Base-by-base conservation (phyloP, 2,113 vertebrate species). In the Brachyistius frenatus region DNA sequence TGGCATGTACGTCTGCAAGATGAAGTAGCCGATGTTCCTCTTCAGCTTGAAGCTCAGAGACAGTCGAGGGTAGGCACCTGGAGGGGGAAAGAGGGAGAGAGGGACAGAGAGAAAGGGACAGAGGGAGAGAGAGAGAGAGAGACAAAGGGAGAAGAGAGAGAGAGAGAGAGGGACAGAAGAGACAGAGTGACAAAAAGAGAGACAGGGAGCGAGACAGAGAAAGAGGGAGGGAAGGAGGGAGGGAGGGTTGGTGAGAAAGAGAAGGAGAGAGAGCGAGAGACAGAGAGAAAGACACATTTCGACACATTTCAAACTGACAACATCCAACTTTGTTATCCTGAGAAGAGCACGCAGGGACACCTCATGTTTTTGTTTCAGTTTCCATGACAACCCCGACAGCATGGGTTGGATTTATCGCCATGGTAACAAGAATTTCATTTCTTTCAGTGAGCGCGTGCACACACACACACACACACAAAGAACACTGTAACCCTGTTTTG, bases 21-120 rank as follows among this genome's bases (percentile, higher is more conserved):
- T 98, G 94, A 98, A 98, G 93, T 98, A 98, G 81, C 97, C 97
- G 76, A 98, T 98, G 93, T 98, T 98, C 88, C 97, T 97, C 93
- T 98, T 98, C 73, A 98, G 95, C 90, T 97, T 98, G 94, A 98
- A 98, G 93, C 97, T 98, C 88, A 98, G 96, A 57, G 97, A 98
- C 86, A 98, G 94, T 74, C 97, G 96, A 81, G 97, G 97, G 82
- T 98, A 98, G 91, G 97, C 96, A 93, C 97, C 97, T 98, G 86
- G 23, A 23, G 53, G 44, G 4, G 49, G 16, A 10, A 49, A 33
- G 41, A 35, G 4, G 23, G 32, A 60, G 6, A 23, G 23, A 23
- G 7, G 68, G 31, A 49, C 11, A 46, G 3, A 52, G 36, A 60
- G 6, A 52, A 60, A 4, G 1, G 46, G 36, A 14, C 49, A 8